Base-by-base conservation (phyloP, 37 sponge, comb jelly and placozoan genomes). In the Eunapius fragilis region DNA sequence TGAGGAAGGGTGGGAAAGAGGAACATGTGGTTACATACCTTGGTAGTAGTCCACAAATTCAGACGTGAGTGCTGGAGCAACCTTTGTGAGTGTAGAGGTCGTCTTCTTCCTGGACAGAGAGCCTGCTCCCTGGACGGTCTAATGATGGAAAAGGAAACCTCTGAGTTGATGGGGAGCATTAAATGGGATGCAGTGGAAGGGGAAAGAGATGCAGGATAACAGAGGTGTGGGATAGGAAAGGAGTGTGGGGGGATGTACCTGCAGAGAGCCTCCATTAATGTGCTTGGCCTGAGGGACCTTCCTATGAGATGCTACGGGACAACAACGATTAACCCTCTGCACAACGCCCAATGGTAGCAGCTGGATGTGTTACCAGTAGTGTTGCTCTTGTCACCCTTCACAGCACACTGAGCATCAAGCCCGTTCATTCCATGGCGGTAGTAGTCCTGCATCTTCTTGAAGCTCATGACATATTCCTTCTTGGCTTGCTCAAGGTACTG, bases 11-110 rank as follows among this genome's bases (percentile, higher is more conserved):
- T n/a, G n/a, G n/a, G n/a, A 49, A 45, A 26, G 13, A 27, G 10
- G 17, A 12, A 31, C 30, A 30, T 3, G 83, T n/a, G n/a, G n/a
- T n/a, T n/a, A n/a, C 70, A 24, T 33, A 96, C 96, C 91, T 69
- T 79, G 80, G 82, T 82, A 93, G 74, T 92, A 90, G 58, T 90
- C 86, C 41, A 91, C 89, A 90, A 90, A 96, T 32, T 96, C 94
- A 17, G 30, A 24, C 3, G 91, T 90, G 45, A 96, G 79, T 28
- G 37, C 72, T 26, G 92, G 91, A 0, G 77, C 45, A 13, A 92
- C 71, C 70, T 70, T 80, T 31, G 82, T 84, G 28, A 70, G 25
- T 31, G 25, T 35, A 2, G 58, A 58, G 58, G 58, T 58, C 19
- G 7, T 19, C 58, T 58, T 77, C 26, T 19, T 41, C 36, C 22